Evolutionary conservation across 2,888 invertebrate species (phyloP), one percentile per base, ranked within the genome.

Genomic region (Drosophila meridionalis): DNA sequence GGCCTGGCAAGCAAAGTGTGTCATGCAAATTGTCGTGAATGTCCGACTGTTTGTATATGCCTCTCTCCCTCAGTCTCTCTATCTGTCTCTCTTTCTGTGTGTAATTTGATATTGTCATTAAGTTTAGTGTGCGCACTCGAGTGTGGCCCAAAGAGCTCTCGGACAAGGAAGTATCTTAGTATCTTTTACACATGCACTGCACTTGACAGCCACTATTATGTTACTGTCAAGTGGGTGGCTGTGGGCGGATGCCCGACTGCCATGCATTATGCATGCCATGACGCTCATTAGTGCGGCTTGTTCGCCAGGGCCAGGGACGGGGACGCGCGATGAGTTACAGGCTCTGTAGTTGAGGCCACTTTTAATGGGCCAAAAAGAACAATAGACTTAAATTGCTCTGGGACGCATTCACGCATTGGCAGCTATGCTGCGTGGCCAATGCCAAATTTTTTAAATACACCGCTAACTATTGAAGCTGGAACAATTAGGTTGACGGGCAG

Each of bases 81-180:
- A 47, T 57, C 42, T 30, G 40, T 42, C 6, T 12, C 4, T 5
- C 45, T 45, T 34, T 47, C 26, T 52, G 58, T 50, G 59, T 75
- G 84, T 89, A 85, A 85, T 83, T 87, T 85, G 84, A 85, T 85
- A 89, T 85, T 87, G 89, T 87, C 84, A 85, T 85, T 89, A 89
- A 87, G 86, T 78, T 84, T 76, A 66, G 77, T 80, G 82, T 79
- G 84, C 73, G 89, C 89, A 87, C 89, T 87, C 89, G 79, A 87
- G 81, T 85, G 87, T 84, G 87, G 83, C 63, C 70, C 58, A 47
- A 43, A 65, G 67, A 59, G 73, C 70, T 64, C 79, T 87, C 73
- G 86, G 79, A 85, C 79, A 81, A 85, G 85, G 85, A 85, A 85
- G 85, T 85, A 87, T 77, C 80, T 66, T 72, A 61, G 80, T 58